Evolutionary conservation across 2,888 invertebrate genomes (phyloP).

Genomic region (Amphimallon solstitiale): DNA sequence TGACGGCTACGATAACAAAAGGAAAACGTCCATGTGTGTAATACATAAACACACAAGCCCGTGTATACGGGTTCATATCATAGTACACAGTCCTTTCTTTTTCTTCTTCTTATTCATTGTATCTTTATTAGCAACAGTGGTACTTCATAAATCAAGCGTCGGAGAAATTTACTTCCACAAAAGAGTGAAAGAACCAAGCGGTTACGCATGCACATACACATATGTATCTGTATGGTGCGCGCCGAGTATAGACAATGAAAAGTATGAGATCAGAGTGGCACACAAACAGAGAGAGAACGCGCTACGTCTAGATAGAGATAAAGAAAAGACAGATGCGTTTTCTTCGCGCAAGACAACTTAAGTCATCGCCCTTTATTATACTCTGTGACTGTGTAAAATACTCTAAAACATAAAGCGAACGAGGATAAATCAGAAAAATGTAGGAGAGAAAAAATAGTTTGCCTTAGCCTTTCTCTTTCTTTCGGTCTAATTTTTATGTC

Average conservation of each 20-base stretch:
- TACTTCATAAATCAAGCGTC: slow-evolving; percentile 31
- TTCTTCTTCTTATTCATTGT: slow-evolving; percentile 25
- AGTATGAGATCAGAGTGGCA: slow-evolving; percentile 29
- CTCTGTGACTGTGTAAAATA: slow-evolving; percentile 19
- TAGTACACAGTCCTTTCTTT: too few species aligned
- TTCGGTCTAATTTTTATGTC: slow-evolving; percentile 14
- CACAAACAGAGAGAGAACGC: slow-evolving; percentile 45
- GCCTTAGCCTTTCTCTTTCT: too few species aligned
- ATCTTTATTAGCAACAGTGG: slow-evolving; percentile 33
- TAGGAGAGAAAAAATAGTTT: too few species aligned
- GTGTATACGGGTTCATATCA: slow-evolving; percentile 3
- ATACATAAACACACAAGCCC: too few species aligned
- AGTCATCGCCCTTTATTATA: slow-evolving; percentile 52
- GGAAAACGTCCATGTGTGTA: not conserved
- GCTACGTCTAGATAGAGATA: slow-evolving; percentile 50
- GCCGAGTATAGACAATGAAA: slow-evolving; percentile 39
- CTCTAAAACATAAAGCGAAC: not conserved
- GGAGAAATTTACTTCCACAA: slow-evolving; percentile 27
- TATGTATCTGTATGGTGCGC: not conserved
- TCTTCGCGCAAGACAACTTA: slow-evolving; percentile 53
- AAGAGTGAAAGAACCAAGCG: not conserved
- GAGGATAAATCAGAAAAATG: slow-evolving; percentile 11
- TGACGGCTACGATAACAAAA: slow-evolving; percentile 20
- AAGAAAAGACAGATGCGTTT: slow-evolving; percentile 52
- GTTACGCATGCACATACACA: not conserved